Conservation (phyloP, 1,140 invertebrate species). For the Lutraria rhynchaena region DNA sequence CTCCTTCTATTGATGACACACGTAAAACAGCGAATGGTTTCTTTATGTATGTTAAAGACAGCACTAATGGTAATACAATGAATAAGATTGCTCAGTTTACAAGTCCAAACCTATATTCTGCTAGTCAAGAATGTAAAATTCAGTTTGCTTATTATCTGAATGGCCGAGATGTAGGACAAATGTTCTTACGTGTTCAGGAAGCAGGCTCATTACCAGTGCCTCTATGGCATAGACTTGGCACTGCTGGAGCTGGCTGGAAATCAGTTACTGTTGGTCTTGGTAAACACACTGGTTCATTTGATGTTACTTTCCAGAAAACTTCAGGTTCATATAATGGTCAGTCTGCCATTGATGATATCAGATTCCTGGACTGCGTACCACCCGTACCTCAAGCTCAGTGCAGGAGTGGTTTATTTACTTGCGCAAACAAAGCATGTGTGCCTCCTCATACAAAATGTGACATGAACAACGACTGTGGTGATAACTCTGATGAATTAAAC, state of each 20-base stretch:
- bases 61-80: conserved; percentile 53
- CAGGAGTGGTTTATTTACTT: conserved; percentile 60
- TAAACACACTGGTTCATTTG: conserved; percentile 61
- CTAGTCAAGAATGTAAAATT: conserved; percentile 72
- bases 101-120: conserved; percentile 62
- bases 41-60: conserved; percentile 71
- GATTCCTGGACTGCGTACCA: conserved; percentile 71
- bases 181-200: conserved; percentile 59
- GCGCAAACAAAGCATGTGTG: conserved; percentile 73
- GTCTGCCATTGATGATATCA: conserved; percentile 78
- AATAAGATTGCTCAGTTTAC: conserved; percentile 60
- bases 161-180: conserved; percentile 80
- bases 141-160: conserved; percentile 90
- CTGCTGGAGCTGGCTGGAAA: conserved; percentile 50
- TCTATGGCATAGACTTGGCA: conserved; percentile 57
- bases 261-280: conserved; percentile 68
- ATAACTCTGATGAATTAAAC: conserved; percentile 75
- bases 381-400: conserved; percentile 58
- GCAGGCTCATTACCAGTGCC: conserved; percentile 38
- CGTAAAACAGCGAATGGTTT: conserved; percentile 63
- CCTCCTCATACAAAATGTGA: conserved; percentile 69
- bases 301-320: conserved; percentile 65
- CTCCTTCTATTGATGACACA: conserved; percentile 66
- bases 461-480: conserved; percentile 78
- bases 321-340: conserved; percentile 66